These are phyloP conservation scores for Gopherus flavomarginatus DNA, from an alignment of 2,113 vertebrate species.

Conservation along the genomic window DNA sequence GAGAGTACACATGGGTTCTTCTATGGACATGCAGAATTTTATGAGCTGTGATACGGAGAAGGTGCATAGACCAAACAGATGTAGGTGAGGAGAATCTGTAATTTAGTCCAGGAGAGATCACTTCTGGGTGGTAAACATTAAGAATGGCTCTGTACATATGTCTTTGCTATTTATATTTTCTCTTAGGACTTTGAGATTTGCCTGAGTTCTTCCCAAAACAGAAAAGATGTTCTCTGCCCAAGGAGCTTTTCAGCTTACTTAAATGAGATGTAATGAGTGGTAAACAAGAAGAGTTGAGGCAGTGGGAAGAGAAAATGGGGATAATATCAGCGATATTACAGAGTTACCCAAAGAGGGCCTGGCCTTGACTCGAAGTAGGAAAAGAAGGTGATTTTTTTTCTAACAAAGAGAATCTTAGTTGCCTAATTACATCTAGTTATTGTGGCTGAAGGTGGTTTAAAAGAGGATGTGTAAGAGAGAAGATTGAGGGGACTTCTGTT, in stretches of 20 bases:
- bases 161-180: neutral
- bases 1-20: neutral
- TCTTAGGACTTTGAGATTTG: neutral
- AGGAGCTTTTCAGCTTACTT: neutral
- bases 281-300: neutral
- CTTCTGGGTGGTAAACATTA: neutral
- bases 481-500: neutral
- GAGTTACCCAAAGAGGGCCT: neutral
- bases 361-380: neutral
- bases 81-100: neutral
- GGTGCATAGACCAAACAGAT: neutral
- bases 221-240: neutral
- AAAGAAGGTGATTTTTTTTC: accelerated
- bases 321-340: neutral
- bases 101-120: neutral
- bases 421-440: accelerated
- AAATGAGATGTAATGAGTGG: neutral
- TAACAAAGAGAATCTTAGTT: neutral
- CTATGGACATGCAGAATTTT: neutral
- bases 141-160: neutral
- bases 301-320: neutral
- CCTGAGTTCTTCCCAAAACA: neutral
- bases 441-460: neutral
- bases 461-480: accelerated
- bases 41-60: neutral